Evolutionary conservation across 2,888 invertebrate species (phyloP).

Genomic region (Thyatira batis): DNA sequence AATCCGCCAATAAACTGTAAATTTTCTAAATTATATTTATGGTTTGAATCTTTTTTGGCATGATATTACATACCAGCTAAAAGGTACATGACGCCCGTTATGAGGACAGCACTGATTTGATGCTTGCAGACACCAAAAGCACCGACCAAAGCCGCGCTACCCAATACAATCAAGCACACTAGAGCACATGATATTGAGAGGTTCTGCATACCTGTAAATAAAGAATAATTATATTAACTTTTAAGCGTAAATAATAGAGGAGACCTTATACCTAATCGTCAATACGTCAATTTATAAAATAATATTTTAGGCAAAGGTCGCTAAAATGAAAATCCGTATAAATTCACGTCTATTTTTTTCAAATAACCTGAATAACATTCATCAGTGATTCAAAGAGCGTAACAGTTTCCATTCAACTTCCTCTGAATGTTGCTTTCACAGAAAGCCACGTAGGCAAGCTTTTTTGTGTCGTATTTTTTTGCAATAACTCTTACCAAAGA

Average conservation of each 20-base stretch:
- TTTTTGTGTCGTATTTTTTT: not conserved
- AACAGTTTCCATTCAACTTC: constrained; percentile 8
- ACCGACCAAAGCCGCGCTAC: constrained; percentile 93
- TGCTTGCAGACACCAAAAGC: constrained; percentile 94
- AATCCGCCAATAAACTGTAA: no score
- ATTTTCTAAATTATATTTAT: no score
- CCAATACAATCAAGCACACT: constrained; percentile 94
- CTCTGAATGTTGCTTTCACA: constrained; percentile 5
- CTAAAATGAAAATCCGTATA: constrained; percentile 3
- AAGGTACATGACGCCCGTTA: constrained; percentile 97
- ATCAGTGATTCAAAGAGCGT: constrained; percentile 29
- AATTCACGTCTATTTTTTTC: constrained; percentile 14
- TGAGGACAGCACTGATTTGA: constrained; percentile 95
- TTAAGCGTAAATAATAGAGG: no score
- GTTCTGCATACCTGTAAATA: constrained; percentile 93
- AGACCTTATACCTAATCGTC: no score
- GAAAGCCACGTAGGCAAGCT: not conserved
- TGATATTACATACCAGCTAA: constrained; percentile 87
- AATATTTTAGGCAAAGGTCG: constrained; percentile 5
- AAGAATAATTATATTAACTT: no score
- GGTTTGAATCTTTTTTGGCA: no score
- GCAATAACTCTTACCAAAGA: not conserved
- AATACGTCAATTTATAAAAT: no score
- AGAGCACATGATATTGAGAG: constrained; percentile 96
- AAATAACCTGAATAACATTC: constrained; percentile 23